These are phyloP conservation scores for Silurus aristotelis DNA, from an alignment of 2,797 vertebrate species.

Conservation along the genomic window DNA sequence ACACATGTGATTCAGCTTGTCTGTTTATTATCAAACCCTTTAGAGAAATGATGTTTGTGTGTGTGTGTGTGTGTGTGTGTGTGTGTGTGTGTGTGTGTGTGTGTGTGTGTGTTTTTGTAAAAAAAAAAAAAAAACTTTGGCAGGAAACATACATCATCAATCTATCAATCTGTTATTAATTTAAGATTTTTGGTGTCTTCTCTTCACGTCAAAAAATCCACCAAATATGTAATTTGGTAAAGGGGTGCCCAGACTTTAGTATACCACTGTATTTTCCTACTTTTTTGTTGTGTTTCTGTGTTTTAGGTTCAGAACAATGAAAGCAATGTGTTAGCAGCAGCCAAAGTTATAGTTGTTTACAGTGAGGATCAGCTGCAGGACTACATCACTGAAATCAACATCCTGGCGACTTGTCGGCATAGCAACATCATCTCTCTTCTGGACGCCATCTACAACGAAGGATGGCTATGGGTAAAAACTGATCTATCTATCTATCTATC, in stretches of 20 bases:
- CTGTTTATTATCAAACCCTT: background rate
- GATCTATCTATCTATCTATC: background rate
- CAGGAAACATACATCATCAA: too few species aligned
- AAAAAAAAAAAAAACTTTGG: too few species aligned
- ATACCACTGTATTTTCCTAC: background rate
- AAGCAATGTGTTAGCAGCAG: slow-evolving; percentile 58
- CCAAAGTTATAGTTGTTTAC: slow-evolving; percentile 65
- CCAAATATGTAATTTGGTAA: background rate
- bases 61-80: background rate
- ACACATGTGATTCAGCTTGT: background rate
- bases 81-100: background rate
- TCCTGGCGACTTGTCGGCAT: slow-evolving; percentile 65
- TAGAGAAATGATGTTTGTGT: background rate
- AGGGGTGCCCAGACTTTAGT: background rate
- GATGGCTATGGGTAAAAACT: slow-evolving; percentile 65
- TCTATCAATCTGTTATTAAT: too few species aligned
- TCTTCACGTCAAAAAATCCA: background rate
- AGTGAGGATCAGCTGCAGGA: slow-evolving; percentile 72
- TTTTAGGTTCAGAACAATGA: slow-evolving; percentile 61
- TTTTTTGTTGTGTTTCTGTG: slow-evolving; percentile 33
- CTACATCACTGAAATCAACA: slow-evolving; percentile 69
- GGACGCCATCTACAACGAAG: slow-evolving; percentile 64
- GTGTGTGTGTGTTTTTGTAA: background rate
- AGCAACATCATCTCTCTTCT: slow-evolving; percentile 63
- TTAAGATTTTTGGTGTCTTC: background rate